Percentiles rank a stretch among this genome's conserved stretches.
Conservation (phyloP, 2,888 invertebrate genomes). For the Erannis defoliaria region DNA sequence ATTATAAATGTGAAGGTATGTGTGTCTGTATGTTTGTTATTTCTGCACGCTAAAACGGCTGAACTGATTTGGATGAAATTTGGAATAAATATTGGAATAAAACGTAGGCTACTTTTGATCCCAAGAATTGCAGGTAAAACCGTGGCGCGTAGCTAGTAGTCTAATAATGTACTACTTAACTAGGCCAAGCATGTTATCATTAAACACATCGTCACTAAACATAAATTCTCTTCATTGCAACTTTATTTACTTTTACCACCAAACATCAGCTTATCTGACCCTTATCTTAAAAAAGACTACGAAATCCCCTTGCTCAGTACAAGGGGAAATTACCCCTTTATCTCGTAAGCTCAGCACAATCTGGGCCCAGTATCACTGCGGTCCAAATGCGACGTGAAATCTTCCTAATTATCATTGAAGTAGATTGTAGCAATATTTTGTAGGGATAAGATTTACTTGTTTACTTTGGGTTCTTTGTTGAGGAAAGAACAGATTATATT, state of each 20-base stretch:
- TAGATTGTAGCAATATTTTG: conserved; percentile 30
- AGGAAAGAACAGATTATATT: neutral
- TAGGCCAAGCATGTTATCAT: neutral
- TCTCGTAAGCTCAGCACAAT: conserved; percentile 44
- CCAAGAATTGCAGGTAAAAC: no score
- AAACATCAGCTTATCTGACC: conserved; percentile 22
- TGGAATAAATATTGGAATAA: no score
- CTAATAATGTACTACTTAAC: no score
- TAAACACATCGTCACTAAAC: neutral
- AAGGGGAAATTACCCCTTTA: conserved; percentile 49
- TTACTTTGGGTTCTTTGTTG: conserved; percentile 13
- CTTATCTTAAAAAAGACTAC: conserved; percentile 41
- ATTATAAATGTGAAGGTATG: no score
- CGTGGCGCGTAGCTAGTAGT: no score
- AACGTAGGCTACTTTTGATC: no score
- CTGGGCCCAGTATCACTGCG: conserved; percentile 32
- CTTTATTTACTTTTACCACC: conserved; percentile 18
- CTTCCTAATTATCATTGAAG: conserved; percentile 44
- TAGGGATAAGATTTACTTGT: conserved; percentile 26
- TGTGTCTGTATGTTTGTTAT: no score
- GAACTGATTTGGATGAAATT: no score
- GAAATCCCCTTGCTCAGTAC: conserved; percentile 40
- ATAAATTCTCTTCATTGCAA: neutral
- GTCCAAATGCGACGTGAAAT: conserved; percentile 33
- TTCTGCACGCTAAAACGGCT: no score